phyloP scores from a whole-genome alignment of 2,888 invertebrate genomes.

The Caenorhabditis sp. region DNA sequence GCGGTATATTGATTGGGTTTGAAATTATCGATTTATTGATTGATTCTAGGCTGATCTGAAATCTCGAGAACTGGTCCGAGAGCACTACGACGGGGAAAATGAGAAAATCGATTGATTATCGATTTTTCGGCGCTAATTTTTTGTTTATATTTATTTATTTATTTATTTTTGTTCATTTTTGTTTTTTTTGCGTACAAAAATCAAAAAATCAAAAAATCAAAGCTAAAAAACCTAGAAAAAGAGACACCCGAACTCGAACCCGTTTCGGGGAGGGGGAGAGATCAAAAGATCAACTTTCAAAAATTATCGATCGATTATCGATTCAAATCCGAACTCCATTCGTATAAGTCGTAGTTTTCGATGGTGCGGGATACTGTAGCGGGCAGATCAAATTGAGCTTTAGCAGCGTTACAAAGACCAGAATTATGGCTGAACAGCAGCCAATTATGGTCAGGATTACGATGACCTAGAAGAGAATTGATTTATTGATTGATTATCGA shows the following conservation, averaged over 20 bases:
- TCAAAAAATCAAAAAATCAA: background rate
- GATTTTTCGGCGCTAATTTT: too few relatives aligned
- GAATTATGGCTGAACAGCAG: slow-evolving; percentile 56
- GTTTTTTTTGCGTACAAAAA: too few relatives aligned
- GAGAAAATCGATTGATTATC: background rate
- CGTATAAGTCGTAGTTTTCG: slow-evolving; percentile 31
- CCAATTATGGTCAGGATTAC: slow-evolving; percentile 62
- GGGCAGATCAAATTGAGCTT: slow-evolving; percentile 66
- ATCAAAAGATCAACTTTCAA: background rate
- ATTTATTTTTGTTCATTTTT: too few relatives aligned
- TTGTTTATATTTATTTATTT: background rate
- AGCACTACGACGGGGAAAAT: slow-evolving; percentile 44
- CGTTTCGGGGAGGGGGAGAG: background rate
- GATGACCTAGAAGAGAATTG: slow-evolving; percentile 60
- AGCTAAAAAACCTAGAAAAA: too few relatives aligned
- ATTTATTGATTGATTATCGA: background rate
- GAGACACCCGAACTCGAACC: too few relatives aligned
- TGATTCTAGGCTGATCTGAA: slow-evolving; percentile 64
- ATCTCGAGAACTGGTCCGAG: slow-evolving; percentile 67
- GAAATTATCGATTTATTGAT: too few relatives aligned
- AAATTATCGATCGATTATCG: background rate
- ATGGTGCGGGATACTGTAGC: slow-evolving; percentile 23
- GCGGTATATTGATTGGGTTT: too few relatives aligned
- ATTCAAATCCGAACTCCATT: slow-evolving; percentile 14
- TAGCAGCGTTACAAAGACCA: slow-evolving; percentile 62